Conservation (phyloP, 1,140 invertebrate species). For the Oryzaephilus surinamensis region DNA sequence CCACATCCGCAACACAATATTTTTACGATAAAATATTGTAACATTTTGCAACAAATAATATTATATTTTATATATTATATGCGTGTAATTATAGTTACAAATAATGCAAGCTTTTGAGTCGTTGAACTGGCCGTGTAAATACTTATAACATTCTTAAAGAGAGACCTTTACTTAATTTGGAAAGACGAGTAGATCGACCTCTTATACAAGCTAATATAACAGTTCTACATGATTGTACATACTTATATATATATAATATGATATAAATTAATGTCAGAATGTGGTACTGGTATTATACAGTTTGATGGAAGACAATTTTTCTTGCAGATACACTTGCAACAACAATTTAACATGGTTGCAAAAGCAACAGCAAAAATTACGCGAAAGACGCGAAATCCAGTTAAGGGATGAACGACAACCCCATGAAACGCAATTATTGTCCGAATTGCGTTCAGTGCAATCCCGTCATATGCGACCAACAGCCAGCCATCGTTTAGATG, state of each 20-base stretch:
- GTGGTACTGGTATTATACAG: too few species aligned
- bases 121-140: conserved; percentile 14
- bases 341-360: conserved; percentile 62
- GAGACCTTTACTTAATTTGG: conserved; percentile 16
- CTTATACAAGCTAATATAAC: too few species aligned
- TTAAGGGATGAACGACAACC: conserved; percentile 57
- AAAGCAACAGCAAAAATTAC: conserved; percentile 65
- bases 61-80: too few species aligned
- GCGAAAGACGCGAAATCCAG: conserved; percentile 53
- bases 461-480: conserved; percentile 36
- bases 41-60: too few species aligned
- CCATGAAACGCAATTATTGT: conserved; percentile 51
- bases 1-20: too few species aligned
- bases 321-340: conserved; percentile 24
- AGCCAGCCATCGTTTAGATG: conserved; percentile 45
- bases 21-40: too few species aligned
- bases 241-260: too few species aligned
- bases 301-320: not conserved
- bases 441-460: conserved; percentile 48
- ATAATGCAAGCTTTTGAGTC: too few species aligned
- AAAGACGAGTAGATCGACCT: conserved; percentile 15
- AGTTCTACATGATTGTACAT: too few species aligned
- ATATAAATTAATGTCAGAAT: too few species aligned
- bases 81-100: too few species aligned
- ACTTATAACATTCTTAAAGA: conserved; percentile 11